phyloP scores from a whole-genome alignment of 2,113 vertebrate species.

The Fulmarus glacialis region DNA sequence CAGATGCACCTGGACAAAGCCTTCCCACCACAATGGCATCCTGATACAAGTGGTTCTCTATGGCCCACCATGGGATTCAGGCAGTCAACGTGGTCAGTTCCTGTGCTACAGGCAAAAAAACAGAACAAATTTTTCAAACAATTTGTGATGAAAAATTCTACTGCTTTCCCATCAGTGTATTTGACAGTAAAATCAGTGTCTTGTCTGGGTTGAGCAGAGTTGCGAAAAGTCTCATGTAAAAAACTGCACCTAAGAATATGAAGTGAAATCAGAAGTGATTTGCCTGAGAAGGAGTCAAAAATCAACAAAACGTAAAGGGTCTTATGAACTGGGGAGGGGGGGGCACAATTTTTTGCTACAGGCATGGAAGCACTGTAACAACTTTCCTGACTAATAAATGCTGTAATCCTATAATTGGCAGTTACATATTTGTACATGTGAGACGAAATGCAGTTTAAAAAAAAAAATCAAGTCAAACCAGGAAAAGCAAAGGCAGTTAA shows the following conservation, averaged over 20 bases:
- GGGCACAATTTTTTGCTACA: neutral
- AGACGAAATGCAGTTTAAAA: neutral
- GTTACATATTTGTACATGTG: neutral
- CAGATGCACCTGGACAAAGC: neutral
- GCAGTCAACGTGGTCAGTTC: neutral
- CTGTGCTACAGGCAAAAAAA: neutral
- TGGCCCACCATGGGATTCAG: neutral
- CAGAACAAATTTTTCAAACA: neutral
- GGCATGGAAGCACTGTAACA: neutral
- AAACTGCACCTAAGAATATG: neutral
- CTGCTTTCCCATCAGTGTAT: neutral
- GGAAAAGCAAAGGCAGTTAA: neutral
- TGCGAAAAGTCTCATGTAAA: neutral
- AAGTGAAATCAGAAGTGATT: neutral
- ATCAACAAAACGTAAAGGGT: neutral
- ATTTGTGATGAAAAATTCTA: neutral
- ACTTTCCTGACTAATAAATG: slow-evolving; percentile 47
- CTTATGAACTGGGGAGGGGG: neutral
- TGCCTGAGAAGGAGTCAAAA: neutral
- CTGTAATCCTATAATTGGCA: slow-evolving; percentile 51
- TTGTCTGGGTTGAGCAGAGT: neutral
- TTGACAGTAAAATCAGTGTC: neutral
- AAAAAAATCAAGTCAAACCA: neutral
- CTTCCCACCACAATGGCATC: neutral
- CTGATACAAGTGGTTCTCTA: neutral